Conservation (phyloP, 1,140 invertebrate species). For the Calephelis nemesis region DNA sequence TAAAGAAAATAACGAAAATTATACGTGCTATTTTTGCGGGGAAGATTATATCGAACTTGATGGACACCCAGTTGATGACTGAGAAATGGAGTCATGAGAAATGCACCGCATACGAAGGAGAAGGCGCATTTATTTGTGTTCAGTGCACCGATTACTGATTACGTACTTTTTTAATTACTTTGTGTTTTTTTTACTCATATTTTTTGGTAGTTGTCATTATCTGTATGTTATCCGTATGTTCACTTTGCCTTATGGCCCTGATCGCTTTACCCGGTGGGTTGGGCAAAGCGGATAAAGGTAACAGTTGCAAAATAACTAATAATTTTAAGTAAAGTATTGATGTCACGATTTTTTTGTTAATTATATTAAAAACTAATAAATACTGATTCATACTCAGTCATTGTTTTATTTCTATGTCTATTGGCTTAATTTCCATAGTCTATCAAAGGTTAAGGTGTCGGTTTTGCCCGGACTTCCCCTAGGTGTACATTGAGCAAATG, state of each 20-base stretch:
- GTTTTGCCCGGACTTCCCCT: no score
- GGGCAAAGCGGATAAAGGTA: constrained; percentile 3
- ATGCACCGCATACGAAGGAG: no score
- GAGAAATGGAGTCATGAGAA: no score
- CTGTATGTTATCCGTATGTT: neutral
- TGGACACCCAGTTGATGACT: no score
- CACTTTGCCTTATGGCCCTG: constrained; percentile 1
- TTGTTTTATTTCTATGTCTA: constrained; percentile 2
- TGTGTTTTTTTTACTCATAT: no score
- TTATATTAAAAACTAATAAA: constrained; percentile 13
- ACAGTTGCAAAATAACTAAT: constrained; percentile 1
- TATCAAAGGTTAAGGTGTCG: neutral
- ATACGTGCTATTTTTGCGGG: neutral
- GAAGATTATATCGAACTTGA: neutral
- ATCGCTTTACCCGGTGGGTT: constrained; percentile 10
- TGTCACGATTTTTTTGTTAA: constrained; percentile 9
- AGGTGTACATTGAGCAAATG: no score
- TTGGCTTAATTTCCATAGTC: neutral
- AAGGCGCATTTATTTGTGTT: no score
- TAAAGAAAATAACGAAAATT: constrained; percentile 36
- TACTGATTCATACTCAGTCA: neutral
- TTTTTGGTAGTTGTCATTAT: no score
- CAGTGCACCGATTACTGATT: no score
- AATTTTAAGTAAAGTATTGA: constrained; percentile 12
- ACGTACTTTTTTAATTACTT: no score